These are phyloP conservation scores for Pseudois nayaur DNA, from an alignment of 2,113 vertebrate genomes.

Conservation along the genomic window DNA sequence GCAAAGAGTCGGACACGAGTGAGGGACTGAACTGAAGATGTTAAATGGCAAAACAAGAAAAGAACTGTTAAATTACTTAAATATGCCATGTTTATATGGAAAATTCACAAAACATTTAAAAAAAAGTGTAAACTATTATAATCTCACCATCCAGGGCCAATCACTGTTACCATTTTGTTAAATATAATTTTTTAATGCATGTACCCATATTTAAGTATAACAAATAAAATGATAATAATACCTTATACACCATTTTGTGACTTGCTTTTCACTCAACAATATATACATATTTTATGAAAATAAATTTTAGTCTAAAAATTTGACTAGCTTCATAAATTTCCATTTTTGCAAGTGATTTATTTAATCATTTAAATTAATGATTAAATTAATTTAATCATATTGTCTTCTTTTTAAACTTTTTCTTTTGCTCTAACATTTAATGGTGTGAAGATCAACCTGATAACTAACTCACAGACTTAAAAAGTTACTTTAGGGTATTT, in stretches of 20 bases:
- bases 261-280: neutral
- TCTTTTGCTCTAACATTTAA: neutral
- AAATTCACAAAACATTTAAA: neutral
- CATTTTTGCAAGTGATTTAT: neutral
- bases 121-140: neutral
- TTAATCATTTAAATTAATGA: neutral
- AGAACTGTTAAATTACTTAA: neutral
- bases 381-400: neutral
- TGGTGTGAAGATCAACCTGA: neutral
- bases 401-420: neutral
- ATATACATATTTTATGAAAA: neutral
- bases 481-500: neutral
- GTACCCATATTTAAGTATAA: neutral
- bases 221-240: neutral
- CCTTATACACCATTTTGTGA: neutral
- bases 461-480: neutral
- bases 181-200: neutral
- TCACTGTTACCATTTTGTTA: neutral
- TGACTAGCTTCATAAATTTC: neutral
- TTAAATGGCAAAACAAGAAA: neutral
- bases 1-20: accelerated
- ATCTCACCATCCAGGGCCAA: neutral
- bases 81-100: neutral
- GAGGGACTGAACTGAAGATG: neutral
- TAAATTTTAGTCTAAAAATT: neutral